Base-by-base conservation (phyloP, 1,140 invertebrate species). In the Aphaenogaster rudis region DNA sequence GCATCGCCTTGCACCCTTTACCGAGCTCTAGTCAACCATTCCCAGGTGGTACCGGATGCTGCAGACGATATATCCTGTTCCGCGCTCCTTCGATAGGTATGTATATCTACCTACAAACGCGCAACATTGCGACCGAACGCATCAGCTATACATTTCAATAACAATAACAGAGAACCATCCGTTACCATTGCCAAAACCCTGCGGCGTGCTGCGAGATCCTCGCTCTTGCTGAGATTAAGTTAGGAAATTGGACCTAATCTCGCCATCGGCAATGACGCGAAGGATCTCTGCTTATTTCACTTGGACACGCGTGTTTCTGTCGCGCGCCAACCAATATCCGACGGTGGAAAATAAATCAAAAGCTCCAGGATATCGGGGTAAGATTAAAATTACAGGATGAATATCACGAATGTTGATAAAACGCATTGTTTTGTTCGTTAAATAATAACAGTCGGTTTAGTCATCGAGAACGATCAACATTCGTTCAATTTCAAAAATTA, bases 101-200 rank as follows among this genome's bases (percentile, higher is more conserved):
- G 17, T 39, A 13, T 45, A 36, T 17, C 48, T 45, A 71, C 0
- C 11, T 59, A 33, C n/a, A 21, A 17, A n/a, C 59, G 50, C 17
- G 50, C 52, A 85, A 57, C 17, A 28, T 28, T 15, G 13, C 21
- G 28, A 69, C 61, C 61, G 17, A 86, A 71, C 89, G 88, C 66
- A 54, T 36, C 86, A 74, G 81, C 87, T 88, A 84, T 42, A 86
- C 72, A 90, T 90, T 89, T 91, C 90, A 88, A 92, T 92, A 89
- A 92, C 90, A 81, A 91, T 91, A 91, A 92, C 86, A 64, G 78
- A 64, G 54, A 72, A 64, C 67, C 63, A 54, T 28, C 48, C 33
- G 33, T 80, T 63, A 6, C 15, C 63, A 17, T 67, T 6, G 21
- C 3, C 15, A 21, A 78, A 33, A 21, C 11, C 39, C 50, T 42